Conservation (phyloP, 2,113 vertebrate genomes). For the Platysteira castanea region DNA sequence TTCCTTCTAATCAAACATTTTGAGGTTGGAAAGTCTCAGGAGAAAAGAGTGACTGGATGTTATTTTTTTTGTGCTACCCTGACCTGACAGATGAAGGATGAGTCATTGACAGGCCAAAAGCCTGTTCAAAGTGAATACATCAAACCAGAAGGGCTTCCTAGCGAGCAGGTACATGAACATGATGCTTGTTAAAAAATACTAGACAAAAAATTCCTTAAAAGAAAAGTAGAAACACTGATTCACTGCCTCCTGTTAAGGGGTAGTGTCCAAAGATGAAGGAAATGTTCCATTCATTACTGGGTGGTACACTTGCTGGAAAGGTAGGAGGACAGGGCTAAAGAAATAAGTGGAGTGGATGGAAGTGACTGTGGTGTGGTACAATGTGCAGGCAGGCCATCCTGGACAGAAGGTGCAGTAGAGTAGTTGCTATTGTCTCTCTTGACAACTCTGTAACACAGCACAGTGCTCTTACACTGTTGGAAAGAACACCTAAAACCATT, state of each 20-base stretch:
- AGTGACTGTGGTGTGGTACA: background rate
- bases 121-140: background rate
- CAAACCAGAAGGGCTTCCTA: background rate
- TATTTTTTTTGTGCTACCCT: background rate
- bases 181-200: background rate
- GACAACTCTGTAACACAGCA: background rate
- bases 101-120: background rate
- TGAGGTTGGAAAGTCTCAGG: background rate
- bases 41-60: background rate
- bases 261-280: background rate
- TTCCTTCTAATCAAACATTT: background rate
- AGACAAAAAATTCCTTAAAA: background rate
- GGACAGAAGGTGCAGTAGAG: background rate
- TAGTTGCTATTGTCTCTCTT: background rate
- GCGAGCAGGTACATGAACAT: background rate
- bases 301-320: background rate
- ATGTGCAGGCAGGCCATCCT: background rate
- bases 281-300: background rate
- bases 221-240: background rate
- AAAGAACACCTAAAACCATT: background rate
- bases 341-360: background rate
- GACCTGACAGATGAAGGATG: background rate
- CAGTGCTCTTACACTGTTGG: background rate
- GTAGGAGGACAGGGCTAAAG: background rate
- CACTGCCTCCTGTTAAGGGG: background rate